Evolutionary conservation across 2,888 invertebrate species (phyloP), one percentile per base, ranked within the genome.

Genomic region (Phania funesta): DNA sequence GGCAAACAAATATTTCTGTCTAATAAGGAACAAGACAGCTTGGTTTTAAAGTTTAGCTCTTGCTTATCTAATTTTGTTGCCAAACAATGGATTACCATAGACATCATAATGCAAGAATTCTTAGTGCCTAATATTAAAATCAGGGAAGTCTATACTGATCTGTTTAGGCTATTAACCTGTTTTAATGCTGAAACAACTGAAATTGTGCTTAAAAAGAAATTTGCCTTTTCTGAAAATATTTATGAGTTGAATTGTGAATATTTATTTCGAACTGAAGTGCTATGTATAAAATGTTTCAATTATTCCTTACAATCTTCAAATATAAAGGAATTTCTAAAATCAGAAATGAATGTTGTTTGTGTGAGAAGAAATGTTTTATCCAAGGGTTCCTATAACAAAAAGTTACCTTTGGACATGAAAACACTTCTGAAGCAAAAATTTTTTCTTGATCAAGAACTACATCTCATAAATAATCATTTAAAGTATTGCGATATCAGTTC

Each of bases 401-500:
- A 58, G 29, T 13, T 84, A 6, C 65, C 83, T 6, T 1, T 22
- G 2, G 24, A 46, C 0, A 41, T 84, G 18, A 84, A 82, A 50
- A 22, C 41, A 11, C 26, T 56, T 26, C 46, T 84, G 2, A 62
- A 75, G 16, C 46, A 84, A 38, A 38, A 76, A 32, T 58, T 84
- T 29, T 79, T 84, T 46, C 6, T 46, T 16, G 54, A 78, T 48
- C 22, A 50, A 2, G 44, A 70, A 7, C 48, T 74, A 16, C 20
- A 64, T 11, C 50, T 76, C 16, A 58, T 87, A 0, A 73, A 80
- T 9, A 81, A 84, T 7, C 88, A 88, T 74, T 68, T 89, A 73
- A 85, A 86, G 2, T 29, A 85, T 46, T 80, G 78, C 8, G 11
- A 48, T n/a, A 70, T 83, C 16, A 54, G 8, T 3, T 56, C 76